Percentiles rank a stretch among this genome's conserved stretches.
phyloP scores from a whole-genome alignment of 2,797 vertebrate species.

The Coluber constrictor region DNA sequence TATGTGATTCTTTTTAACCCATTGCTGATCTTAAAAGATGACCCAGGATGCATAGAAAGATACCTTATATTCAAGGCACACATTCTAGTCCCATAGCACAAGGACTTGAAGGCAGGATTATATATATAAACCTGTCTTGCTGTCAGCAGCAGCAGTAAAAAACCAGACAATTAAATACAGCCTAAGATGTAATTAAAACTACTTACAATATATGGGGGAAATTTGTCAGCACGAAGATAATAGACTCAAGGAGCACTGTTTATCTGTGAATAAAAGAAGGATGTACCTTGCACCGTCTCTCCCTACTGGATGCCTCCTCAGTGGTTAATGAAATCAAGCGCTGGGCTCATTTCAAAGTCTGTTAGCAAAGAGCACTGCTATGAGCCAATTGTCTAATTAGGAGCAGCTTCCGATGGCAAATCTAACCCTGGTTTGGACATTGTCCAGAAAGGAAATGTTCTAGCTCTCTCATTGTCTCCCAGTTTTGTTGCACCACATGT shows the following conservation, averaged over 20 bases:
- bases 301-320: background rate
- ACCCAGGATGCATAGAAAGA: background rate
- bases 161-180: conserved; percentile 31
- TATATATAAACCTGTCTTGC: conserved; percentile 20
- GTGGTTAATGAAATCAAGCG: conserved; percentile 36
- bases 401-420: conserved; percentile 41
- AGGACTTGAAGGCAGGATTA: conserved; percentile 47
- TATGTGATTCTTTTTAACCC: background rate
- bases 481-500: conserved; percentile 15
- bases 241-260: conserved; percentile 33
- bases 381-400: conserved; percentile 50
- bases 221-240: conserved; percentile 30
- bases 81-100: conserved; percentile 42
- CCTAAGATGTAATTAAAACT: conserved; percentile 40
- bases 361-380: conserved; percentile 22
- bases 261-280: conserved; percentile 24
- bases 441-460: conserved; percentile 32
- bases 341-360: conserved; percentile 33
- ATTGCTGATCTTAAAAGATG: background rate
- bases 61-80: conserved; percentile 6
- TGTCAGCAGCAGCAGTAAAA: conserved; percentile 4
- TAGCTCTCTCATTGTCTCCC: conserved; percentile 21
- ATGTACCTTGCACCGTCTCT: conserved; percentile 18
- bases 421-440: conserved; percentile 41
- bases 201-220: conserved; percentile 19